These are phyloP conservation scores for Brienomyrus brachyistius DNA, from an alignment of 2,113 vertebrate genomes.

Conservation along the genomic window DNA sequence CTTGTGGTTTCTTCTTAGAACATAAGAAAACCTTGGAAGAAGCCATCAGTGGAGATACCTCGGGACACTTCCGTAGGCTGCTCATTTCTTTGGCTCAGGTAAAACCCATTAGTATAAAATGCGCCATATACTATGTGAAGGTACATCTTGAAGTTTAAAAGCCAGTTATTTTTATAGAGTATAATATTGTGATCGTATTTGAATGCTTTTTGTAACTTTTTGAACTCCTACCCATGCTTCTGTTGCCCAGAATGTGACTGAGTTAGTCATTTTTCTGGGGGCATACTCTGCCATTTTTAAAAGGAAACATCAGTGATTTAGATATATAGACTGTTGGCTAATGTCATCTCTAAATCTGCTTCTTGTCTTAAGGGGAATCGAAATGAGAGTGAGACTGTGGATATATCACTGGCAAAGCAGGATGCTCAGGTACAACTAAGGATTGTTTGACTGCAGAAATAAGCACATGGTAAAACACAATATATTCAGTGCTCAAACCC, in stretches of 20 bases:
- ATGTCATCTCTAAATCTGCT: neutral
- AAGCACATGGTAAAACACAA: neutral
- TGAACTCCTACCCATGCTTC: neutral
- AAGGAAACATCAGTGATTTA: neutral
- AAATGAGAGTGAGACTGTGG: slow-evolving; percentile 77
- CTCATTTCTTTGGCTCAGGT: slow-evolving; percentile 92
- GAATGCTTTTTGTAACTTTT: neutral
- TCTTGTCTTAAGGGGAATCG: slow-evolving; percentile 73
- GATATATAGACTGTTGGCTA: neutral
- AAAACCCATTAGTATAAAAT: neutral
- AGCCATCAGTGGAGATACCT: slow-evolving; percentile 83
- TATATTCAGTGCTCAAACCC: neutral
- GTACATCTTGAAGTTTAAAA: neutral
- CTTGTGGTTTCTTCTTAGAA: slow-evolving; percentile 57
- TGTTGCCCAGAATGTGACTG: neutral
- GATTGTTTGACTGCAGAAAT: neutral
- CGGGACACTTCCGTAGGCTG: slow-evolving; percentile 90
- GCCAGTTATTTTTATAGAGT: neutral
- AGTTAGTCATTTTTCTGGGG: neutral
- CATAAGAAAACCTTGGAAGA: slow-evolving; percentile 86
- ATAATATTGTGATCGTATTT: neutral
- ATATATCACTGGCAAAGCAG: slow-evolving; percentile 81
- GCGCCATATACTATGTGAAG: neutral
- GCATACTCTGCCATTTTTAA: neutral
- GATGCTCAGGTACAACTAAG: slow-evolving; percentile 79